These are phyloP conservation scores for Phrynocephalus forsythii DNA, from an alignment of 2,797 vertebrate genomes.

Conservation along the genomic window DNA sequence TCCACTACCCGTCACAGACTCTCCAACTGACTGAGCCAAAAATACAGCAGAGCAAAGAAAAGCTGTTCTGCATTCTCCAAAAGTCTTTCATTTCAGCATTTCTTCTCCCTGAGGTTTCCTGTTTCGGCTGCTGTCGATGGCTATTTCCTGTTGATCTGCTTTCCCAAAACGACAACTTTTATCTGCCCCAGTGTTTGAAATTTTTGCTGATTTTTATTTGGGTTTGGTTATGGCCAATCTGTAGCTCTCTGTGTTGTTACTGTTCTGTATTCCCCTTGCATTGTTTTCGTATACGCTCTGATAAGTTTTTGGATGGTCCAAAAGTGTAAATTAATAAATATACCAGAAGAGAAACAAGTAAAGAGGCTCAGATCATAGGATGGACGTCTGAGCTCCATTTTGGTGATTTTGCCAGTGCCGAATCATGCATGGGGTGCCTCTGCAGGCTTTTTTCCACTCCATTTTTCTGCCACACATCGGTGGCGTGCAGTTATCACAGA, in stretches of 20 bases:
- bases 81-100: neutral
- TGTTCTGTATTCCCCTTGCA: neutral
- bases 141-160: neutral
- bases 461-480: conserved; percentile 31
- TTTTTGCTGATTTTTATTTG: neutral
- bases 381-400: neutral
- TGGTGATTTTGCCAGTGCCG: too few relatives aligned
- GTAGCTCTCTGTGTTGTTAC: neutral
- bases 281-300: neutral
- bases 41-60: neutral
- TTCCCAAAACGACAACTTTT: neutral
- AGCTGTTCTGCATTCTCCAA: neutral
- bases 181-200: neutral
- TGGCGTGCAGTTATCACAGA: neutral
- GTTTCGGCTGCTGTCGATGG: accelerated
- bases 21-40: neutral
- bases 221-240: too few relatives aligned
- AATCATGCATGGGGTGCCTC: neutral
- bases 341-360: neutral
- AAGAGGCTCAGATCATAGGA: neutral
- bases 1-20: neutral
- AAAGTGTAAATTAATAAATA: neutral
- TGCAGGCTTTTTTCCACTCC: conserved; percentile 1
- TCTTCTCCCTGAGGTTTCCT: neutral
- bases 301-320: neutral